phyloP scores from a whole-genome alignment of 2,113 vertebrate species.

The Peromyscus leucopus region DNA sequence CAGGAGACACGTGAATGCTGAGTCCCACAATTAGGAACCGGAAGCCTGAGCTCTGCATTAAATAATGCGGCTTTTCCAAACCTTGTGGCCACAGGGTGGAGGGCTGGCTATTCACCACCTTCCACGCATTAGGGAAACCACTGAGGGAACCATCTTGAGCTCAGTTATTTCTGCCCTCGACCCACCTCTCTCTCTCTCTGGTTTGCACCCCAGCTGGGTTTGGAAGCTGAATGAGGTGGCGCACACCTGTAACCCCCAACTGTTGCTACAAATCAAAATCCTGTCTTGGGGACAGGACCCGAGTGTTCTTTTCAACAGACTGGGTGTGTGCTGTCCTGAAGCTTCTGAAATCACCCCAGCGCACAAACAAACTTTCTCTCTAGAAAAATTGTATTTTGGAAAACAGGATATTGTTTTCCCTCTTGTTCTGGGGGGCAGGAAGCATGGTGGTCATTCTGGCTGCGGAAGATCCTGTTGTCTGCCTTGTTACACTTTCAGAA shows the following conservation, averaged over 20 bases:
- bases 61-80: neutral
- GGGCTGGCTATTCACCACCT: fast-evolving
- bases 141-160: neutral
- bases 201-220: neutral
- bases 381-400: conserved; percentile 3
- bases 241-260: neutral
- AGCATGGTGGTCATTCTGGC: neutral
- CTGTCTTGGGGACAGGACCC: neutral
- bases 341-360: neutral
- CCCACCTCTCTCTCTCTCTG: neutral
- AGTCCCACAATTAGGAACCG: neutral
- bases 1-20: neutral
- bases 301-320: neutral
- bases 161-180: fast-evolving
- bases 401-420: neutral
- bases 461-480: conserved; percentile 71
- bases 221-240: neutral
- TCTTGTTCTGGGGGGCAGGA: neutral
- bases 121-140: neutral
- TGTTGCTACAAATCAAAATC: neutral
- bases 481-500: conserved; percentile 63
- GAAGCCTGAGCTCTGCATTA: neutral
- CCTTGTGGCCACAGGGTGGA: fast-evolving
- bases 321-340: too few relatives aligned
- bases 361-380: neutral